Evolutionary conservation across 2,888 invertebrate species (phyloP).

Genomic region (Ceramica pisi): DNA sequence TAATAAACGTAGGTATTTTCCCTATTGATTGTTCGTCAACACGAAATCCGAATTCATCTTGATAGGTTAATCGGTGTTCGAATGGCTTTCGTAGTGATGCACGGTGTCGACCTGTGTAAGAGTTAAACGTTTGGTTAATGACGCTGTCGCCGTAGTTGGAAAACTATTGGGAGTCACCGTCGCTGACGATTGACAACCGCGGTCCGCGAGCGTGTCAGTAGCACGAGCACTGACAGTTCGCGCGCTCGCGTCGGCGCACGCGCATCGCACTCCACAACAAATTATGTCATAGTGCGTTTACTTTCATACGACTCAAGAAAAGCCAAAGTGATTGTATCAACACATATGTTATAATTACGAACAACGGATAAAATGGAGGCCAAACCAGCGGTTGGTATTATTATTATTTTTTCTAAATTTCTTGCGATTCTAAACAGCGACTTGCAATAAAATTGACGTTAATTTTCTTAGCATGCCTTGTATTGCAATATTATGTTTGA

Average conservation of each 20-base stretch:
- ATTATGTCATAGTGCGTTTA: constrained; percentile 69
- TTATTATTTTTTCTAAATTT: constrained; percentile 32
- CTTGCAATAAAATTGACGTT: constrained; percentile 57
- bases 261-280: constrained; percentile 59
- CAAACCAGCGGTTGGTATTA: constrained; percentile 76
- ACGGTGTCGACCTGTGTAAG: constrained; percentile 1
- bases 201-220: constrained; percentile 67
- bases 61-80: constrained; percentile 14
- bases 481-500: constrained; percentile 31
- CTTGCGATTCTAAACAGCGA: constrained; percentile 55
- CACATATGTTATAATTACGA: constrained; percentile 54
- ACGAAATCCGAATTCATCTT: constrained; percentile 26
- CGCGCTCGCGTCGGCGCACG: constrained; percentile 75
- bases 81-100: neutral
- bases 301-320: constrained; percentile 62
- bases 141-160: constrained; percentile 38
- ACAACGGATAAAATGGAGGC: constrained; percentile 70
- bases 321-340: constrained; percentile 56
- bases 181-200: constrained; percentile 43
- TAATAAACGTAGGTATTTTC: constrained; percentile 37
- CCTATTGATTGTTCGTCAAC: constrained; percentile 15
- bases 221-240: constrained; percentile 74
- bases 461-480: constrained; percentile 52
- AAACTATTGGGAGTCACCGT: constrained; percentile 41
- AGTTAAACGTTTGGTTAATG: constrained; percentile 28